Base-by-base conservation (phyloP, 2,113 vertebrate genomes). In the Hippolais icterina region DNA sequence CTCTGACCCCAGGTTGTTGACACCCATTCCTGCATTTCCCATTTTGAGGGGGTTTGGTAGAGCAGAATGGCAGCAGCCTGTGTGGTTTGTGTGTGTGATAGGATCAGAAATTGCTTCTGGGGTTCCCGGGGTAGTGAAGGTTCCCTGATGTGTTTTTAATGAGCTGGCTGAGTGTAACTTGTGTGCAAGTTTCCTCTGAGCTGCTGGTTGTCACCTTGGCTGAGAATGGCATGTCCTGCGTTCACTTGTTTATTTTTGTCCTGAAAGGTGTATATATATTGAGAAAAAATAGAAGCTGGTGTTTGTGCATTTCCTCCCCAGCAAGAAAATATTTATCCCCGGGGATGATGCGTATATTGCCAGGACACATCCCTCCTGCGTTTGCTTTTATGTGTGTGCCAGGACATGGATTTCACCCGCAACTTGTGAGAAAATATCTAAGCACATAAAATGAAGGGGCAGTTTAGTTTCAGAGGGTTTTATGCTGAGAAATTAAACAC, bases 31-130 rank as follows among this genome's bases (percentile, higher is more conserved):
- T 15, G 9, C 0, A 1, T n/a, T 65, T 44, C 6, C 77, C 5
- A 0, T 6, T 78, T 31, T 23, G 41, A 65, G 0, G 1, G 25
- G 54, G 27, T 80, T 90, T 66, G 14, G 60, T 46, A 8, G 75
- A 49, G 15, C 31, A 7, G 81, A 31, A 3, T 0, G 0, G 46
- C n/a, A 53, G 46, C 70, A 72, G 57, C 37, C 23, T 0, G 0
- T 18, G 70, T 23, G 3, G 69, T 47, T 59, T 35, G 23, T 46
- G 59, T 21, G 18, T 44, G 70, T 41, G 44, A 35, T 19, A 12
- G 22, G 5, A 9, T 12, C 41, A 5, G 31, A 33, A 78, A 3
- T 6, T 9, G 19, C 74, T 8, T 11, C 2, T 14, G 2, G 18
- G 20, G 37, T 64, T 69, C 33, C 56, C 80, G 41, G 52, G 77